Evolutionary conservation across 2,113 vertebrate genomes (phyloP).

Genomic region (Mirza zaza): DNA sequence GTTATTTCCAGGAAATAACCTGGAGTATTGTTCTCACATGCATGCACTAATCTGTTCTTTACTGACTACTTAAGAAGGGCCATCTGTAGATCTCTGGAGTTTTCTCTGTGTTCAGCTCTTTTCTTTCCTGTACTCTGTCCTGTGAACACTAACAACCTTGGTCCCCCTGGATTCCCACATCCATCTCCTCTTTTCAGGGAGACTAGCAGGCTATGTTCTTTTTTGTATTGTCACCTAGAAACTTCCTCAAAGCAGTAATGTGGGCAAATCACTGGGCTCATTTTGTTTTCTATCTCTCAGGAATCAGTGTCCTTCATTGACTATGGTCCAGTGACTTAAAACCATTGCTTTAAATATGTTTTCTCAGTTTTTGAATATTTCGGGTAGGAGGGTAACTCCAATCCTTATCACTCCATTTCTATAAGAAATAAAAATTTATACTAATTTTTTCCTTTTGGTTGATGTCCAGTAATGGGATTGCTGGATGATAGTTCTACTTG

Average conservation of each 20-base stretch:
- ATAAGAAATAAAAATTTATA: not conserved
- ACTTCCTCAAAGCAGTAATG: not conserved
- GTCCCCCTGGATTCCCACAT: not conserved
- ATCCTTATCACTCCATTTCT: not conserved
- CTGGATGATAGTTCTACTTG: too few species aligned
- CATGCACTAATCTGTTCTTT: not conserved
- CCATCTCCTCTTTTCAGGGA: not conserved
- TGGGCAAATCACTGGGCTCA: not conserved
- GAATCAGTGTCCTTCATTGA: not conserved
- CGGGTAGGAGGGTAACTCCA: not conserved
- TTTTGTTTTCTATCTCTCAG: not conserved
- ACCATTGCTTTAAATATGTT: not conserved
- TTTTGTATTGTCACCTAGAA: not conserved
- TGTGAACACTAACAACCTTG: not conserved
- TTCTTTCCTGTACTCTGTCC: not conserved
- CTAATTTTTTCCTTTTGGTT: not conserved
- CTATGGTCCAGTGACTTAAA: not conserved
- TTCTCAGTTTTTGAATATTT: constrained; percentile 22
- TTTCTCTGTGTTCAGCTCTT: not conserved
- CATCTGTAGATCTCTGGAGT: not conserved
- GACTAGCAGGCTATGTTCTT: not conserved
- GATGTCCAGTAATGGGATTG: too few species aligned
- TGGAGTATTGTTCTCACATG: not conserved
- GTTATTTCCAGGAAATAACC: not conserved
- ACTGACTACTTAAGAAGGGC: not conserved